These are phyloP conservation scores for Fragum fragum DNA, from an alignment of 2,888 invertebrate species.

Conservation along the genomic window DNA sequence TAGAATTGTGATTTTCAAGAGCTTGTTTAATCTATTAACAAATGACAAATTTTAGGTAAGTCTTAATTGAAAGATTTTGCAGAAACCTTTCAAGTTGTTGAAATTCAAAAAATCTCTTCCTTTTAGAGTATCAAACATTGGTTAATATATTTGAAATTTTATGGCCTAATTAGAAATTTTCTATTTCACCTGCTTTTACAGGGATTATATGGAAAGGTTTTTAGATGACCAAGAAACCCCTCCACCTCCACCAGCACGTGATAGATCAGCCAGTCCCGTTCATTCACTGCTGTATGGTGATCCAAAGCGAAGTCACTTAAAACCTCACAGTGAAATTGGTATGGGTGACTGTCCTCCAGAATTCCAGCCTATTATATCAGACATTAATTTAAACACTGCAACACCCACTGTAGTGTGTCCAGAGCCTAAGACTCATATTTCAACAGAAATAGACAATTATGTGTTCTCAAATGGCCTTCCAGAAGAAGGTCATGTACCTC, in stretches of 20 bases:
- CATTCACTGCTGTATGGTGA: conserved; percentile 88
- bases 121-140: no score
- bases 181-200: conserved; percentile 83
- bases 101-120: no score
- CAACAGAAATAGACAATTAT: conserved; percentile 48
- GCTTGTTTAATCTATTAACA: no score
- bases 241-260: conserved; percentile 70
- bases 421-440: conserved; percentile 36
- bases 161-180: no score
- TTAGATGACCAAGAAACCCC: conserved; percentile 90
- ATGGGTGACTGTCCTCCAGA: conserved; percentile 49
- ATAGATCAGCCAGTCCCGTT: conserved; percentile 91
- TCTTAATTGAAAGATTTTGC: no score
- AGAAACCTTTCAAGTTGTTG: no score
- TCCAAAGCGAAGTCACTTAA: conserved; percentile 86
- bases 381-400: conserved; percentile 66
- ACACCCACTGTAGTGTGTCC: conserved; percentile 64
- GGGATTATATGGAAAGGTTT: conserved; percentile 97
- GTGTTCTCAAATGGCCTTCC: conserved; percentile 49
- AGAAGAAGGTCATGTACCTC: conserved; percentile 55
- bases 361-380: conserved; percentile 59
- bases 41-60: no score
- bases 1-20: no score
- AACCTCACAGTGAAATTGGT: conserved; percentile 70
- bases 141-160: no score